These are phyloP conservation scores for Pangasius mekongensis DNA, from an alignment of 2,797 vertebrate species.

Conservation along the genomic window DNA sequence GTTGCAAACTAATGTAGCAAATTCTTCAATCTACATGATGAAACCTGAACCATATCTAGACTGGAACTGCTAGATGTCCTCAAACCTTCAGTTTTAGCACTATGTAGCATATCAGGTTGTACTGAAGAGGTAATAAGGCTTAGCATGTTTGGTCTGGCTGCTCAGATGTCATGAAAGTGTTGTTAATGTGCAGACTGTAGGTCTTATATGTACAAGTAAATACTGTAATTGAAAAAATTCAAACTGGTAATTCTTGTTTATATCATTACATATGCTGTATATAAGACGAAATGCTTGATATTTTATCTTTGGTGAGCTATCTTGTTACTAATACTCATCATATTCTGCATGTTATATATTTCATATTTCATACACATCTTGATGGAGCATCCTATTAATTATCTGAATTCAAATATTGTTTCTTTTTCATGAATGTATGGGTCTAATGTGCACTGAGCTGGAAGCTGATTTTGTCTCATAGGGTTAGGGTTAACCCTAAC, in stretches of 20 bases:
- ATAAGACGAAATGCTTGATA: not conserved
- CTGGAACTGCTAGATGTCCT: not conserved
- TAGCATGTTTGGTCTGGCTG: not conserved
- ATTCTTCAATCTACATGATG: not conserved
- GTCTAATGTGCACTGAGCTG: not conserved
- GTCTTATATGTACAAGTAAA: not conserved
- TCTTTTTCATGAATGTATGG: not conserved
- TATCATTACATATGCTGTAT: not conserved
- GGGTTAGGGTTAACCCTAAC: too few relatives aligned
- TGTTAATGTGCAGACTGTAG: not conserved
- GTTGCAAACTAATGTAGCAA: slow-evolving; percentile 11
- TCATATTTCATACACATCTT: not conserved
- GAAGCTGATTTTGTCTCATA: not conserved
- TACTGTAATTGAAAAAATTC: not conserved
- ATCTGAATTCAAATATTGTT: not conserved
- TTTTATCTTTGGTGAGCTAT: not conserved
- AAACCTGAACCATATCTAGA: not conserved
- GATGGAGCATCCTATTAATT: not conserved
- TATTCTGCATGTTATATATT: not conserved
- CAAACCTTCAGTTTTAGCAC: not conserved
- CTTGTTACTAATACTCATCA: not conserved
- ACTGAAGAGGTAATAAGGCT: not conserved
- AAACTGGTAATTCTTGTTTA: not conserved
- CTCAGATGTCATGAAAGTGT: not conserved
- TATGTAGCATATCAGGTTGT: not conserved